phyloP scores from a whole-genome alignment of 2,888 invertebrate species.

The Dione vanillae region DNA sequence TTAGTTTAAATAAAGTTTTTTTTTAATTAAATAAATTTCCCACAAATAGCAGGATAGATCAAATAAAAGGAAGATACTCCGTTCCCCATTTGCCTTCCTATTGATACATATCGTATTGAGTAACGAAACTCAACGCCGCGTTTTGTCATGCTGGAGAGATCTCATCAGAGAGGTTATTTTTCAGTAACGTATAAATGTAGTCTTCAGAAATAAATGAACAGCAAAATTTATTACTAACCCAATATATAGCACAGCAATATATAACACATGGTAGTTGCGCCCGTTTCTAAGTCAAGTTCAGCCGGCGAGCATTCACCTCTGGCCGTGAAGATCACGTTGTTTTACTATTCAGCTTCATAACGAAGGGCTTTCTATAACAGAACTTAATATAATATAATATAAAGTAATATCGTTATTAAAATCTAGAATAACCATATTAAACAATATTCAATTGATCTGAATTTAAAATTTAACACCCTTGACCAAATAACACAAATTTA shows the following conservation, averaged over 20 bases:
- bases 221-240: neutral
- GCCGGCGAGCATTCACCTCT: conserved; percentile 67
- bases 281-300: conserved; percentile 73
- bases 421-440: neutral
- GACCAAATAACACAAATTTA: conserved; percentile 14
- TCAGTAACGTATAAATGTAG: too few species aligned
- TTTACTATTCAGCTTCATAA: neutral
- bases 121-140: too few species aligned
- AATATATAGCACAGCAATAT: neutral
- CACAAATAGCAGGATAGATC: too few species aligned
- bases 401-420: neutral
- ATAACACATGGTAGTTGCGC: conserved; percentile 11
- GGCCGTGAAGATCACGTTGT: conserved; percentile 56
- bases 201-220: too few species aligned
- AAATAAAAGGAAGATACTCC: too few species aligned
- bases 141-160: too few species aligned
- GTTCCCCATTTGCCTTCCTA: too few species aligned
- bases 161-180: too few species aligned
- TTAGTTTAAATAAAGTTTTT: too few species aligned
- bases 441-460: neutral
- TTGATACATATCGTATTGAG: too few species aligned
- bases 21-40: too few species aligned
- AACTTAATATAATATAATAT: neutral
- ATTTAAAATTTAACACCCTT: conserved; percentile 4
- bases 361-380: neutral